These are phyloP conservation scores for Neotoma lepida DNA, from an alignment of 2,113 vertebrate species.

Conservation along the genomic window DNA sequence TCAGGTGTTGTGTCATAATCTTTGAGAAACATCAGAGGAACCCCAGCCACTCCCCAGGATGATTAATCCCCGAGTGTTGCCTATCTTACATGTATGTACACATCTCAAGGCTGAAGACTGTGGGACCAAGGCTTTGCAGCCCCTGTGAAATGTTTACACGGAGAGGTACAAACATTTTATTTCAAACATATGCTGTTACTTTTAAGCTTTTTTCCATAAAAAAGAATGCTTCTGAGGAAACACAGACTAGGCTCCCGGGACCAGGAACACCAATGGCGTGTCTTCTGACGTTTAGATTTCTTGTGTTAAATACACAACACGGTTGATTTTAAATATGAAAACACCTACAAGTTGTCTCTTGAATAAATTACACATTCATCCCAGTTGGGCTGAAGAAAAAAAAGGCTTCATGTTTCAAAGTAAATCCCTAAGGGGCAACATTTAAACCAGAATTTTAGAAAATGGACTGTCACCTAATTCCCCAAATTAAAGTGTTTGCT, in stretches of 20 bases:
- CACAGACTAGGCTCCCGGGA: not conserved
- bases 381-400: not conserved
- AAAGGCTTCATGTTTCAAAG: not conserved
- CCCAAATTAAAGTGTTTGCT: not conserved
- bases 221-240: not conserved
- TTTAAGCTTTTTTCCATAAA: not conserved
- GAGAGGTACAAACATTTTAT: not conserved
- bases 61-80: fast-evolving
- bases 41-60: not conserved
- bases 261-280: fast-evolving
- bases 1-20: too few species aligned
- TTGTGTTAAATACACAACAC: not conserved
- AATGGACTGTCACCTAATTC: not conserved
- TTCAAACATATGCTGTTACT: not conserved
- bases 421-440: not conserved
- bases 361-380: not conserved
- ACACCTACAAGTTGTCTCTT: not conserved
- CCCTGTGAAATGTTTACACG: too few species aligned
- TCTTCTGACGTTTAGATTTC: not conserved
- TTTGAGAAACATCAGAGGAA: not conserved
- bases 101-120: not conserved
- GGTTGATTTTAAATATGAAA: not conserved
- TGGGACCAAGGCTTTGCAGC: not conserved
- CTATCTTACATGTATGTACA: fast-evolving
- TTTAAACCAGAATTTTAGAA: not conserved